Evolutionary conservation across 2,113 vertebrate genomes (phyloP).

Genomic region (Gorsachius goisagi): DNA sequence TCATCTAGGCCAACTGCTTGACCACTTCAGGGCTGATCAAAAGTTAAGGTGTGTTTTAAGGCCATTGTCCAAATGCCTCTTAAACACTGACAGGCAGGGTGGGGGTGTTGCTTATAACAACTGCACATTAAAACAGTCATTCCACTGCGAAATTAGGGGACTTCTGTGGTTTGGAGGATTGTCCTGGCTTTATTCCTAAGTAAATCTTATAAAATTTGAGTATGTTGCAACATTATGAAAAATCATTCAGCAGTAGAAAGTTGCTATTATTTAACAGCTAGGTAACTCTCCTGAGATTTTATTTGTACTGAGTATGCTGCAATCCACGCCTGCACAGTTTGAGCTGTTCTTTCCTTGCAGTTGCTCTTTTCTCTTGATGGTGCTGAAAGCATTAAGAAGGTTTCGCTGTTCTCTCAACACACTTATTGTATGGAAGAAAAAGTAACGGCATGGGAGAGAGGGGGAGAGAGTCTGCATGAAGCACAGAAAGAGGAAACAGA

Average conservation of each 20-base stretch:
- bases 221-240: neutral
- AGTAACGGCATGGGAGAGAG: neutral
- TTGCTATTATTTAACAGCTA: neutral
- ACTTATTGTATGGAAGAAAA: neutral
- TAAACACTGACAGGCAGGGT: neutral
- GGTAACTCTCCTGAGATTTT: neutral
- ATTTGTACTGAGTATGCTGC: neutral
- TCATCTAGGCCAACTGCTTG: neutral
- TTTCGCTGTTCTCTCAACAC: neutral
- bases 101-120: neutral
- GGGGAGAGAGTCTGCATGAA: neutral
- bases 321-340: neutral
- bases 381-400: neutral
- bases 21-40: neutral
- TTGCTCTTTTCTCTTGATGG: neutral
- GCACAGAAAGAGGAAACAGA: neutral
- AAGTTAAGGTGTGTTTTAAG: neutral
- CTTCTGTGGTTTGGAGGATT: neutral
- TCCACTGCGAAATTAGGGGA: neutral
- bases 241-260: neutral
- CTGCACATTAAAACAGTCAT: neutral
- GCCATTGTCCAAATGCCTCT: neutral
- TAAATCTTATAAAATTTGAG: neutral
- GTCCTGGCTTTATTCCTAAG: neutral
- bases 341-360: neutral